Base-by-base conservation (phyloP, 2,797 vertebrate genomes). In the Syncerus caffer region DNA sequence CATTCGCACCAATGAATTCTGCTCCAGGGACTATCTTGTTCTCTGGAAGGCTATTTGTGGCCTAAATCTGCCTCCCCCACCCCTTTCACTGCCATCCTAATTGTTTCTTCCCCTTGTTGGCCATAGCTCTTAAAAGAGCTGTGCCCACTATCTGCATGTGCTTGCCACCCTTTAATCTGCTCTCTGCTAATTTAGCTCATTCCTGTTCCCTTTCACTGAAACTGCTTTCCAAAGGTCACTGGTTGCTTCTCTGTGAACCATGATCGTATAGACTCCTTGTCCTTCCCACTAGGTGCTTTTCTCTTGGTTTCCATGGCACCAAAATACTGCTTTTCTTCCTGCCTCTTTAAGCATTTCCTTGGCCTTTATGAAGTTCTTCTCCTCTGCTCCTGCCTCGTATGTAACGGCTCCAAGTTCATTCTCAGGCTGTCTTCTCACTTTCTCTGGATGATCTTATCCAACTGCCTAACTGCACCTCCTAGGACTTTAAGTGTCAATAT, bases 41-140 rank as follows among this genome's bases (percentile, higher is more conserved):
- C 82, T 96, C 57, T 89, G 64, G n/a, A 51, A 78, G 89, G 21
- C 34, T 96, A 58, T 92, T 82, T 96, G 79, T 34, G 34, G 51
- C 67, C 79, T 96, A 58, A 92, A 80, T 90, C 45, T 85, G 53
- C 0, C 3, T 51, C 62, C 31, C 23, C 7, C 47, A 2, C 47
- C 47, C 6, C 42, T 92, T 38, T 71, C 47, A 85, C 50, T 57
- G 42, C 57, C 42, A 25, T 31, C 16, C 64, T 80, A 47, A 86
- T 51, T 96, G 47, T 60, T 74, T 86, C 60, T 88, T 93, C 27
- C 53, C 7, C 25, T 90, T 88, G 58, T 45, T 71, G 85, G 7
- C 21, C 42, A 76, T 16, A 31, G 53, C 58, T 76, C 96, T 90
- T 87, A 23, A 42, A 76, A 82, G 87, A 89, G 27, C 60, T 57